These are phyloP conservation scores for Acipenser transmontanus DNA, from an alignment of 2,797 vertebrate genomes.

Conservation along the genomic window DNA sequence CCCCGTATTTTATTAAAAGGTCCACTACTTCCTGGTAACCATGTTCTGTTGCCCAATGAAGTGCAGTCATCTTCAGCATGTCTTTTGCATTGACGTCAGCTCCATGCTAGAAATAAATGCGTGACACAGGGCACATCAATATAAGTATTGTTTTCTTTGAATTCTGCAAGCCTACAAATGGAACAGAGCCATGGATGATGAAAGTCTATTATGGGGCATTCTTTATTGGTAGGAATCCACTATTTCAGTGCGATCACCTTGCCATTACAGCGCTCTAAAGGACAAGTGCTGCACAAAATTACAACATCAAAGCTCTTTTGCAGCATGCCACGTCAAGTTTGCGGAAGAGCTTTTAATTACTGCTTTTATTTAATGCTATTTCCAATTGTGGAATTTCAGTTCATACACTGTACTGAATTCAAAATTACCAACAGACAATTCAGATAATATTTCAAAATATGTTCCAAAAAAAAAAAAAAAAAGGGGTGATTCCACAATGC, in stretches of 20 bases:
- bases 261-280: slow-evolving; percentile 23
- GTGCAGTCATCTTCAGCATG: slow-evolving; percentile 83
- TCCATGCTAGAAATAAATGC: slow-evolving; percentile 62
- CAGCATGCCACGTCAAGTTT: not conserved
- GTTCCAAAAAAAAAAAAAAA: too few relatives aligned
- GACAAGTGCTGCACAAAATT: slow-evolving; percentile 12
- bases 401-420: too few relatives aligned
- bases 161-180: slow-evolving; percentile 1
- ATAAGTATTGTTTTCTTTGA: slow-evolving; percentile 37
- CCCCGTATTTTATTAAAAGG: slow-evolving; percentile 74
- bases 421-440: too few relatives aligned
- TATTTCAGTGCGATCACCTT: slow-evolving; percentile 20
- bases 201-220: slow-evolving; percentile 19
- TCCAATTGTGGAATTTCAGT: too few relatives aligned
- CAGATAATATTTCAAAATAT: too few relatives aligned
- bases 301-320: slow-evolving; percentile 24
- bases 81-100: slow-evolving; percentile 81
- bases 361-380: too few relatives aligned
- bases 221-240: slow-evolving; percentile 29
- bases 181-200: slow-evolving; percentile 37
- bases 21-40: slow-evolving; percentile 75
- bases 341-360: too few relatives aligned
- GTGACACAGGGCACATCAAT: slow-evolving; percentile 31
- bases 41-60: slow-evolving; percentile 81
- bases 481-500: too few relatives aligned